Percentiles rank a stretch among this genome's conserved stretches.
Conservation (phyloP, 1,140 invertebrate species). For the Trichonephila clavipes region DNA sequence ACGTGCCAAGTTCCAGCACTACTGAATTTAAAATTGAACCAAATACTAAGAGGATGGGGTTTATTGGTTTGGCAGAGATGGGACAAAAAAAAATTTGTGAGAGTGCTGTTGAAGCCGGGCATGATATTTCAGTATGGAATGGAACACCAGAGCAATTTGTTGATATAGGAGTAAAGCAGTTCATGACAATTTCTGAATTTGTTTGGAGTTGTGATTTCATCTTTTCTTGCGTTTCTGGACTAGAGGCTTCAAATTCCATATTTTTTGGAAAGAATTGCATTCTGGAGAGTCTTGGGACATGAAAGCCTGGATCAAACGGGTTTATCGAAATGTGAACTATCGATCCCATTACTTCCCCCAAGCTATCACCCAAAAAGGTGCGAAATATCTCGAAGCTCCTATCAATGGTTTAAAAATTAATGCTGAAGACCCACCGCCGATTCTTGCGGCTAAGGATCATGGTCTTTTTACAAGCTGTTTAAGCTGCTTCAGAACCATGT, state of each 20-base stretch:
- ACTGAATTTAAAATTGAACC: too few relatives aligned
- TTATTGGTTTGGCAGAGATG: constrained; percentile 95
- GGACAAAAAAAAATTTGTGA: constrained; percentile 97
- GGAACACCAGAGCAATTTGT: neutral
- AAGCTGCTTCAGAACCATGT: constrained; percentile 94
- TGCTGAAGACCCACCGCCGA: neutral
- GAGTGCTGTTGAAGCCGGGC: constrained; percentile 84
- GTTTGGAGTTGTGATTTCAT: neutral
- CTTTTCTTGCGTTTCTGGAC: constrained; percentile 40
- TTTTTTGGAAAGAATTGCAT: neutral
- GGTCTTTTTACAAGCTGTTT: constrained; percentile 92
- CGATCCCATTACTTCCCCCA: constrained; percentile 91
- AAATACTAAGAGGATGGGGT: neutral
- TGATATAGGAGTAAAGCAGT: neutral
- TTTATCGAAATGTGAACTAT: too few relatives aligned
- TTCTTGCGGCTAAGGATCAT: neutral
- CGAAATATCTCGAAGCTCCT: constrained; percentile 93
- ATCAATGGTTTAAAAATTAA: neutral
- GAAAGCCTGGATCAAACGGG: too few relatives aligned
- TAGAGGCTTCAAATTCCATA: neutral
- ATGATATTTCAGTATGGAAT: constrained; percentile 30
- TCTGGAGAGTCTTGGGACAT: neutral
- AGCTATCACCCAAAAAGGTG: constrained; percentile 92
- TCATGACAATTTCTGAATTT: neutral
- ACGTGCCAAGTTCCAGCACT: too few relatives aligned